phyloP scores from a whole-genome alignment of 1,140 invertebrate species.

The Cotesia vestalis region DNA sequence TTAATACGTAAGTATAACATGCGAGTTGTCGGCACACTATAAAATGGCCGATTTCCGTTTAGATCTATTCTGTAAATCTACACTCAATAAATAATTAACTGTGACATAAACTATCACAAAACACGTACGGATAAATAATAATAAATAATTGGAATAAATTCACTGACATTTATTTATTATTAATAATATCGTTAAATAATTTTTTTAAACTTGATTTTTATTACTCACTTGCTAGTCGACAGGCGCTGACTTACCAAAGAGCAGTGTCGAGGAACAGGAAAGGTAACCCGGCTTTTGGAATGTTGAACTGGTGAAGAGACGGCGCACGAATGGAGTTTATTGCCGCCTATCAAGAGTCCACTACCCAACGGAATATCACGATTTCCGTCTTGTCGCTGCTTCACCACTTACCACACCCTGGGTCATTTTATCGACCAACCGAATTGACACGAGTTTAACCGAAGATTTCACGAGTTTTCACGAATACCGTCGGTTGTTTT shows the following conservation, averaged over 20 bases:
- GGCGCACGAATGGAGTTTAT: conserved; percentile 35
- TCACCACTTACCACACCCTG: conserved; percentile 43
- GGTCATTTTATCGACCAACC: conserved; percentile 61
- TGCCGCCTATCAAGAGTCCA: conserved; percentile 31
- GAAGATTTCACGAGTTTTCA: conserved; percentile 48
- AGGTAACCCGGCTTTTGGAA: conserved; percentile 72
- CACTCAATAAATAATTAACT: too few relatives aligned
- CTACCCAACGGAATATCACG: conserved; percentile 38
- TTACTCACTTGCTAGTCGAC: conserved; percentile 43
- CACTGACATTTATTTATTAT: neutral
- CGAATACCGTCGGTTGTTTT: conserved; percentile 55
- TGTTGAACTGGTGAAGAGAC: conserved; percentile 70
- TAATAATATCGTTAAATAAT: conserved; percentile 10
- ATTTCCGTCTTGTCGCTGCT: conserved; percentile 45
- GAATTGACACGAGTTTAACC: conserved; percentile 52
- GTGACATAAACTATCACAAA: too few relatives aligned
- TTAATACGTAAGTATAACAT: conserved; percentile 5
- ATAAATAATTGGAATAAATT: too few relatives aligned
- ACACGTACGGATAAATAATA: too few relatives aligned
- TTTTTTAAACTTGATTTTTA: conserved; percentile 27
- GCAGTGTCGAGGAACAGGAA: conserved; percentile 67
- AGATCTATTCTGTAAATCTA: too few relatives aligned
- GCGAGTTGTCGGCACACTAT: conserved; percentile 34
- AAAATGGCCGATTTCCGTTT: conserved; percentile 39
- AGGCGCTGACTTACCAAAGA: conserved; percentile 70